These are phyloP conservation scores for Centroberyx gerrardi DNA, from an alignment of 2,797 vertebrate genomes.

Conservation along the genomic window DNA sequence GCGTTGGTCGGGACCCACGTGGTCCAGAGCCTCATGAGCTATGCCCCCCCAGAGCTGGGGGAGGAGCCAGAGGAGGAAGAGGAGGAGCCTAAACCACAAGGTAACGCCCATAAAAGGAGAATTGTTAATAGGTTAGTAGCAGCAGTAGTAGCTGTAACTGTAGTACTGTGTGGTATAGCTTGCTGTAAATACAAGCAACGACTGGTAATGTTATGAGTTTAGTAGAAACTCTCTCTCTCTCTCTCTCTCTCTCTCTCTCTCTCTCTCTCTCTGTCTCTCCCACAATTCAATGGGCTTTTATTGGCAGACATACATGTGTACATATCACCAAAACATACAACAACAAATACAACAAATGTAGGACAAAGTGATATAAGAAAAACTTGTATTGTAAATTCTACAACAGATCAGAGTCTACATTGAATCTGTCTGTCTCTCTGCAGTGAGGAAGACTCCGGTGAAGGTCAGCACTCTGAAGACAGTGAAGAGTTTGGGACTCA, in stretches of 20 bases:
- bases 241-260: not conserved
- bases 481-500: constrained; percentile 80
- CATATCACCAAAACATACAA: too few relatives aligned
- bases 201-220: too few relatives aligned
- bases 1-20: constrained; percentile 92
- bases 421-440: constrained; percentile 7
- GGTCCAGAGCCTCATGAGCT: constrained; percentile 90
- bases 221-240: not conserved
- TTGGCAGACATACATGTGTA: too few relatives aligned
- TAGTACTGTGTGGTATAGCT: not conserved
- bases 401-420: too few relatives aligned
- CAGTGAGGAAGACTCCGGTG: constrained; percentile 29
- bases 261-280: not conserved
- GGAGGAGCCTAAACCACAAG: constrained; percentile 73
- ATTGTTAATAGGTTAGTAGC: too few relatives aligned
- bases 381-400: too few relatives aligned
- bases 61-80: constrained; percentile 83
- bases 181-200: not conserved
- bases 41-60: constrained; percentile 84
- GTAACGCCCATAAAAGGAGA: constrained; percentile 32
- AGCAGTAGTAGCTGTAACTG: too few relatives aligned
- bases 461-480: constrained; percentile 69
- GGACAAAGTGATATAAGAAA: too few relatives aligned
- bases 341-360: too few relatives aligned
- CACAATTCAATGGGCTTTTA: too few relatives aligned